Evolutionary conservation across 2,113 vertebrate genomes (phyloP), one percentile per base, ranked within the genome.

Genomic region (Colossoma macropomum): DNA sequence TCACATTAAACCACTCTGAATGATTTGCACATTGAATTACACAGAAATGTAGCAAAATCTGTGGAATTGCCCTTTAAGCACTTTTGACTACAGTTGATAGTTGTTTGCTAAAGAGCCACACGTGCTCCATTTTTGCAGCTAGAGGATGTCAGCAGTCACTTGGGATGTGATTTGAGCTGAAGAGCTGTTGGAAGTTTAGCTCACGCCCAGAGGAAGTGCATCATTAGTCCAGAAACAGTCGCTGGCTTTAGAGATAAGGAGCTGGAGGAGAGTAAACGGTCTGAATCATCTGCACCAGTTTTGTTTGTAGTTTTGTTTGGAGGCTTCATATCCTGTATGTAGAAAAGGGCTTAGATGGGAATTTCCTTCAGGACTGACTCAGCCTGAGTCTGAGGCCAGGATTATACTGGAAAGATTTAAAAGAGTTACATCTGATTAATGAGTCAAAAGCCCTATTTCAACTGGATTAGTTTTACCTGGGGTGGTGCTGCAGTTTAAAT

Each of bases 161-260:
- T 52, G 65, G 32, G n/a, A 83, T 30, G 69, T 21, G 45, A 60
- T 83, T 54, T 73, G 23, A n/a, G 54, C n/a, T 32, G 50, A 68
- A n/a, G 79, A n/a, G 48, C 59, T n/a, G 16, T 54, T 52, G 45
- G 70, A 81, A 19, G 50, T 78, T 66, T 48, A 83, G 1, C 75
- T 38, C 85, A 77, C 86, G 83, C 80, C 89, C 89, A 77, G 79
- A 92, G 91, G 89, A 92, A 92, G 82, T 90, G 68, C 80, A 87
- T 85, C 77, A 69, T 91, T 89, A 88, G 72, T 0, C 50, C 63
- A 56, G n/a, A 66, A 82, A 86, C 63, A 74, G 19, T 28, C 45
- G 23, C 23, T 56, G 62, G 63, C 13, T 72, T 85, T 13, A 32
- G 41, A 86, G 89, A 90, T 91, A 84, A 86, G 76, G 80, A 23